Evolutionary conservation across 2,888 invertebrate species (phyloP).

Genomic region (Serripes groenlandicus): DNA sequence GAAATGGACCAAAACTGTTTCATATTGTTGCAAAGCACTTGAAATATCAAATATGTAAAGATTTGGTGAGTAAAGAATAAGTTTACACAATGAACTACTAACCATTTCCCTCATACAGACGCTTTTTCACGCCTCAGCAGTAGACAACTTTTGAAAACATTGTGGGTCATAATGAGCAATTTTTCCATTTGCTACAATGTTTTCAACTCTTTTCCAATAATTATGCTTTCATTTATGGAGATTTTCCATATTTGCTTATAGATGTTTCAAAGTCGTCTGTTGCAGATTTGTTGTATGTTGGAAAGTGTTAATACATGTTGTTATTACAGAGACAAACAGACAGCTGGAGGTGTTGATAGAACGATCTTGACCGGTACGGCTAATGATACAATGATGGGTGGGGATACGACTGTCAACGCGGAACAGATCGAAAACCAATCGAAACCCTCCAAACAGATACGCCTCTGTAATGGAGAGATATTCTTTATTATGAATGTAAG

Average conservation of each 20-base stretch:
- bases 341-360: slow-evolving; percentile 18
- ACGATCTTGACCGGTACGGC: slow-evolving; percentile 3
- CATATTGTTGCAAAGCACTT: too few relatives aligned
- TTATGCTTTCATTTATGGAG: neutral
- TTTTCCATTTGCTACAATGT: too few relatives aligned
- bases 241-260: neutral
- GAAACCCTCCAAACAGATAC: slow-evolving; percentile 44
- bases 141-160: too few relatives aligned
- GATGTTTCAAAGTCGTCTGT: neutral
- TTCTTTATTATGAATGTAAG: slow-evolving; percentile 77
- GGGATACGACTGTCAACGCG: neutral
- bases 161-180: too few relatives aligned
- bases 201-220: too few relatives aligned
- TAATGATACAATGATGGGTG: slow-evolving; percentile 5
- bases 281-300: neutral
- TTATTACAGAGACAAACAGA: neutral
- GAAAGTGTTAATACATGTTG: too few relatives aligned
- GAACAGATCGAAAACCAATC: neutral
- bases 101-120: too few relatives aligned
- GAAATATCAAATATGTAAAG: too few relatives aligned
- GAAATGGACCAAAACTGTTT: too few relatives aligned
- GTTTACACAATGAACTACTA: too few relatives aligned
- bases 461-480: slow-evolving; percentile 79
- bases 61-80: too few relatives aligned
- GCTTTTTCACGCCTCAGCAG: too few relatives aligned